Percentiles rank a stretch among this genome's conserved stretches.
Evolutionary conservation across 2,113 vertebrate genomes (phyloP).

Genomic region (Eleginops maclovinus): DNA sequence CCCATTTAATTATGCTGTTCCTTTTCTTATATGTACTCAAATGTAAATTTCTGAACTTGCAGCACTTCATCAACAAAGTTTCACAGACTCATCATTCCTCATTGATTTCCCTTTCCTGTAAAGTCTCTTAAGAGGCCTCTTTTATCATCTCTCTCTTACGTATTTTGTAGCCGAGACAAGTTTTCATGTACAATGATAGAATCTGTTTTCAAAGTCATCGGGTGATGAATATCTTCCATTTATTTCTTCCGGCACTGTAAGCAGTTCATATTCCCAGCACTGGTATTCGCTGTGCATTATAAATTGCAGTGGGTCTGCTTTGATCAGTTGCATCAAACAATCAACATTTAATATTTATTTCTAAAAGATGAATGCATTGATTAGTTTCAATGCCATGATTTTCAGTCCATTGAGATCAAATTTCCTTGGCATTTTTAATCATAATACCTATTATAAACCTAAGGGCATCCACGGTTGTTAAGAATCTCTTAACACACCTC

Average conservation of each 20-base stretch:
- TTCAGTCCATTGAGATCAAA: slow-evolving; percentile 30
- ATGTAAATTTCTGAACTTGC: slow-evolving; percentile 23
- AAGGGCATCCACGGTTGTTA: slow-evolving; percentile 59
- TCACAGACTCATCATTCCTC: slow-evolving; percentile 18
- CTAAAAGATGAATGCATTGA: slow-evolving; percentile 35
- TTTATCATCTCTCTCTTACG: slow-evolving; percentile 3
- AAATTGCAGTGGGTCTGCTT: slow-evolving; percentile 31
- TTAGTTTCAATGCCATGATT: slow-evolving; percentile 39
- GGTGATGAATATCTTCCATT: slow-evolving; percentile 59
- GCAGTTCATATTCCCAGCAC: slow-evolving; percentile 49
- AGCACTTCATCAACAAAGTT: slow-evolving; percentile 30
- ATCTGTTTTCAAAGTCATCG: slow-evolving; percentile 56
- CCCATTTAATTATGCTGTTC: slow-evolving; percentile 20
- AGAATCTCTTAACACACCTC: slow-evolving; percentile 72
- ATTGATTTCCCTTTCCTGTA: neutral
- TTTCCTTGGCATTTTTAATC: slow-evolving; percentile 63
- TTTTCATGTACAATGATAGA: slow-evolving; percentile 39
- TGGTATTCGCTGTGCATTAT: slow-evolving; percentile 41
- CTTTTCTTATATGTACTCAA: slow-evolving; percentile 22
- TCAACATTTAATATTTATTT: slow-evolving; percentile 54
- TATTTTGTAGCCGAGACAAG: neutral
- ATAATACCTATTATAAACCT: slow-evolving; percentile 52
- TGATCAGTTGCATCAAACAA: slow-evolving; percentile 44
- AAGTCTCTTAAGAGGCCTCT: slow-evolving; percentile 8
- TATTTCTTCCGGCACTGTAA: slow-evolving; percentile 35